Percentiles rank a stretch among this genome's conserved stretches.
Conservation (phyloP, 2,888 invertebrate genomes). For the Hartigia nigra region DNA sequence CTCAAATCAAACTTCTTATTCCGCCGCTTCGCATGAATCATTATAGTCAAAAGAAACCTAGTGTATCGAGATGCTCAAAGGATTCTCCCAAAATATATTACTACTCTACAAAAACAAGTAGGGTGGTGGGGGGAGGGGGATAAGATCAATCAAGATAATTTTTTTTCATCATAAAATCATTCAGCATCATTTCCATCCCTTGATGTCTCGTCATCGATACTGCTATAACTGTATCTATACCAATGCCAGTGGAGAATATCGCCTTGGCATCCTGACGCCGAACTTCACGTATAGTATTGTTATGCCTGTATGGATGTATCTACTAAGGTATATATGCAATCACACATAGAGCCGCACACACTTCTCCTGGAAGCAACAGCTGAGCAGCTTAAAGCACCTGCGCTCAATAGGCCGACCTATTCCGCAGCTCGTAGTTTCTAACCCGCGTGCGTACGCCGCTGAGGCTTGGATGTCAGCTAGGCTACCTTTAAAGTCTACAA, state of each 20-base stretch:
- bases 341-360: conserved; percentile 24
- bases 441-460: background rate
- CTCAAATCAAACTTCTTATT: background rate
- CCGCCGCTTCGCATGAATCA: background rate
- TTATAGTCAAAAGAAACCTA: background rate
- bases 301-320: background rate
- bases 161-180: background rate
- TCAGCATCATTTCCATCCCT: background rate
- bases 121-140: too few relatives aligned
- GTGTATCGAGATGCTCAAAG: background rate
- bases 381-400: conserved; percentile 59
- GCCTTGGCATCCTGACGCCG: background rate
- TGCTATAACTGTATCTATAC: background rate
- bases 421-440: conserved; percentile 3
- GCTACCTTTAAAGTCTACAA: background rate
- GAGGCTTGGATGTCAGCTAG: background rate
- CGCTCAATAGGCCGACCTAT: conserved; percentile 39
- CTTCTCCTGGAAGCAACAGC: conserved; percentile 56
- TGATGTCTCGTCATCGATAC: background rate
- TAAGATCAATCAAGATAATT: background rate
- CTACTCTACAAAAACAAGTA: background rate
- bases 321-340: conserved; percentile 23
- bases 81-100: background rate
- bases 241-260: background rate
- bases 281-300: background rate